Evolutionary conservation across 1,140 invertebrate species (phyloP), one percentile per base, ranked within the genome.

Genomic region (Heliothis subflexa): DNA sequence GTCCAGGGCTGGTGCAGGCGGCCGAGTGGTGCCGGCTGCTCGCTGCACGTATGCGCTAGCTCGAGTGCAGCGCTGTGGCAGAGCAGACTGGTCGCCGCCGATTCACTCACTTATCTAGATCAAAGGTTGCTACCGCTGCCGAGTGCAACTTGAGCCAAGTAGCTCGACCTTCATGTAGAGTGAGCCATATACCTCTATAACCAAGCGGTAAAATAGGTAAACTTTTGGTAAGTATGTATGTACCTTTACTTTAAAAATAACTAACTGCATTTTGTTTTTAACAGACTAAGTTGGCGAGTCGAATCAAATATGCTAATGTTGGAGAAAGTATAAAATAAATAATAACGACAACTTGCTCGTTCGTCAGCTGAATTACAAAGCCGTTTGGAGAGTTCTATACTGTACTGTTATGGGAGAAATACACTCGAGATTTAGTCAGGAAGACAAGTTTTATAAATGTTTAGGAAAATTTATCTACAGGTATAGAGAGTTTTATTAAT

Each of bases 81-180:
- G 49, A 66, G 64, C 68, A 64, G 68, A 62, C 78, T 59, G 59
- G 16, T n/a, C 61, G 50, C 33, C 49, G 70, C 78, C 64, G 64
- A 50, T 71, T 50, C 78, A 75, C 71, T 75, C 55, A 55, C 72
- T 76, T 45, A 80, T 75, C 59, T 75, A 74, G 71, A 74, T 74
- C 54, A 79, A 68, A 79, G 55, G 40, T 74, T 49, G 71, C 40
- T 74, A 47, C 55, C 45, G 16, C 55, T 61, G 33, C 5, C 21
- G n/a, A 71, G 49, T 62, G 71, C 59, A 40, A 66, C 76, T 74
- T 79, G 71, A 79, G 78, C 78, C 78, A 79, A 79, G 71, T 79
- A 61, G 40, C 54, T 25, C 55, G 71, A 61, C 55, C 55, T 74
- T 74, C 55, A 25, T 28, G 16, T 59, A 21, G 12, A 74, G 55